phyloP scores from a whole-genome alignment of 1,140 invertebrate species.

The Steinernema feltiae region DNA sequence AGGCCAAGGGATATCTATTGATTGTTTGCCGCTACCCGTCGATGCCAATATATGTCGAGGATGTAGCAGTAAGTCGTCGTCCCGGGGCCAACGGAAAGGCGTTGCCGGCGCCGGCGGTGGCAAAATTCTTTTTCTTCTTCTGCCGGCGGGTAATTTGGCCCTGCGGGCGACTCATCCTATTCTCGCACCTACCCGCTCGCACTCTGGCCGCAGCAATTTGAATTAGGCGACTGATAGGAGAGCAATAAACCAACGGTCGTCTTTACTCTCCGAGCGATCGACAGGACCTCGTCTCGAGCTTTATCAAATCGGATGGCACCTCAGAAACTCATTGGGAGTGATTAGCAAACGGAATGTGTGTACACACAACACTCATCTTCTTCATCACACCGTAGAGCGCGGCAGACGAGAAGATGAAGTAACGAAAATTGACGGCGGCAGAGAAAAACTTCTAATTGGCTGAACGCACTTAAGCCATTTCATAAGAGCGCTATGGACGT shows the following conservation, averaged over 20 bases:
- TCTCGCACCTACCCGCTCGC: neutral
- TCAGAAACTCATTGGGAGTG: neutral
- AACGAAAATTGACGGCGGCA: slow-evolving; percentile 5
- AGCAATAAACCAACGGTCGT: too few relatives aligned
- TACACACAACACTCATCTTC: slow-evolving; percentile 5
- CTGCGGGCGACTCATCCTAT: too few relatives aligned
- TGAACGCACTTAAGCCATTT: neutral
- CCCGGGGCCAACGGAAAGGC: neutral
- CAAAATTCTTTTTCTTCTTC: neutral
- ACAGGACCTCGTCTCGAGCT: too few relatives aligned
- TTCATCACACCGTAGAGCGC: slow-evolving; percentile 4
- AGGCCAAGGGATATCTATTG: slow-evolving; percentile 11
- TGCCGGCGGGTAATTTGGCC: slow-evolving; percentile 1
- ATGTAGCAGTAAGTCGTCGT: neutral
- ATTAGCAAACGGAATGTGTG: slow-evolving; percentile 1
- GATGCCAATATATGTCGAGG: slow-evolving; percentile 15
- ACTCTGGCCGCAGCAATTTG: neutral
- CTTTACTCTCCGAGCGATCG: too few relatives aligned
- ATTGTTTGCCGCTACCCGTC: slow-evolving; percentile 10
- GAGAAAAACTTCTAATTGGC: slow-evolving; percentile 7
- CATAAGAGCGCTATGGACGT: neutral
- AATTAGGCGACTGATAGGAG: too few relatives aligned
- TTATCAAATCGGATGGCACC: neutral
- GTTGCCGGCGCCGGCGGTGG: neutral
- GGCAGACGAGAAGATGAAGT: neutral